Base-by-base conservation (phyloP, 2,797 vertebrate genomes). In the Anniella stebbinsi region DNA sequence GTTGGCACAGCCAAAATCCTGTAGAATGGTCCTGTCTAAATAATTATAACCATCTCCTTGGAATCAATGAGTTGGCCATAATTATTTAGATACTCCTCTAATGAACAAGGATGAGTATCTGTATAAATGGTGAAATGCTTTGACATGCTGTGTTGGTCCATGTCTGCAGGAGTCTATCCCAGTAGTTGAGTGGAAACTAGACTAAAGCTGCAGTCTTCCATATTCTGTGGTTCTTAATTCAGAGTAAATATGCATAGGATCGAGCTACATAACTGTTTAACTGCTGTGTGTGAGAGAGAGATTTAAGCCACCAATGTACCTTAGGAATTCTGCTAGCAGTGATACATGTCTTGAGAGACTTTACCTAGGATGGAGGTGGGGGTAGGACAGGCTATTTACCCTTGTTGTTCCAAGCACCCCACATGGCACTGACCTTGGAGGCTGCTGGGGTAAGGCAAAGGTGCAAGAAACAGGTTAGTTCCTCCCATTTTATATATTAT, bases 1-100 rank as follows among this genome's bases (percentile, higher is more conserved):
- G 70, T 91, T 92, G 95, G 87, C 87, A 67, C 88, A 92, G 86
- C 81, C 69, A 66, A 48, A 72, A 85, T 84, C 80, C 80, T 51
- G 70, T 4, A 1, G 57, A 88, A 57, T 9, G 36, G 57, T 36
- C 84, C 70, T 63, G 17, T 87, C 51, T 75, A 89, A 92, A 90
- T 86, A 77, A 30, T 84, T 1, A 0, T n/a, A 77, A 51, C 91
- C 0, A 0, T 72, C 81, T 80, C 80, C 91, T 92, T 94, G 91
- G 87, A 73, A 85, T 33, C 80, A 88, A 76, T 36, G 41, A 38
- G 17, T 36, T 36, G n/a, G 33, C 66, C 57, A 76, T 28, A 66
- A 48, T 66, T 75, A 60, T 17, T 88, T 87, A 54, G 25, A 30
- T 66, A 85, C 84, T 36, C 69, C 8, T 78, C 86, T 25, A 88